A percentile compares a stretch with the other conserved stretches of the same genome.
Evolutionary conservation across 2,113 vertebrate species (phyloP).

Genomic region (Nyctereutes procyonoides): DNA sequence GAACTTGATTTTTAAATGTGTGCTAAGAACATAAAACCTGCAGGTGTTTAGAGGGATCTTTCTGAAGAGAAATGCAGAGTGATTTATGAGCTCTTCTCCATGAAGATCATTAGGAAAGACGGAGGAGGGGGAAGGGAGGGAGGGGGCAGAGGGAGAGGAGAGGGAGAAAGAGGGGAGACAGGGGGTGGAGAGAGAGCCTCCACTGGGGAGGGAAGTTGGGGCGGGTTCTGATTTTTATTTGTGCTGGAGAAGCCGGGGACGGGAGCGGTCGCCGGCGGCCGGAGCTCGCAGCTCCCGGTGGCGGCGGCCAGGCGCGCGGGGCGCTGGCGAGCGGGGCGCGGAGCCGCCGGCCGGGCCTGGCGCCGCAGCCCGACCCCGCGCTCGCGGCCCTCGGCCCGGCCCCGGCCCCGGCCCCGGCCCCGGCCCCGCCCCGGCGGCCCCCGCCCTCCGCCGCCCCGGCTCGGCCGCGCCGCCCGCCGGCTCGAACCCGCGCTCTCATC

Average conservation of each 20-base stretch:
- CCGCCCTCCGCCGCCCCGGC: conserved; percentile 77
- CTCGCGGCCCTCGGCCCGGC: too few relatives aligned
- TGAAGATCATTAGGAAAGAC: not conserved
- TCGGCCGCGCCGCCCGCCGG: conserved; percentile 87
- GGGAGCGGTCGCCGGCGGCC: not conserved
- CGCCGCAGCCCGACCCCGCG: conserved; percentile 33
- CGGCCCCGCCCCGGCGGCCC: conserved; percentile 71
- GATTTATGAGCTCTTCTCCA: not conserved
- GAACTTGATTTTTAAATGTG: conserved; percentile 82
- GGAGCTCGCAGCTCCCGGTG: not conserved
- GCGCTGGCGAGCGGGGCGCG: not conserved
- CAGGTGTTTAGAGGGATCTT: conserved; percentile 66
- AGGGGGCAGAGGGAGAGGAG: too few relatives aligned
- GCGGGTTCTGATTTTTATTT: conserved; percentile 37
- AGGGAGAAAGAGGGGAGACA: not conserved
- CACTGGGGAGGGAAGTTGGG: conserved; percentile 1
- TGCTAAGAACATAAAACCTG: conserved; percentile 79
- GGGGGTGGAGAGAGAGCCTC: not conserved
- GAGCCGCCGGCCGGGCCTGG: not conserved
- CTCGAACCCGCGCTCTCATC: conserved; percentile 91
- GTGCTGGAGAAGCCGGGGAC: too few relatives aligned
- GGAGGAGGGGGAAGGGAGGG: not conserved
- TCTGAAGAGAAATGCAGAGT: conserved; percentile 51
- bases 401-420: conserved; percentile 38
- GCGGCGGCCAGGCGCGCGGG: not conserved